Evolutionary conservation across 2,113 vertebrate species (phyloP).

Genomic region (Tetrao urogallus): DNA sequence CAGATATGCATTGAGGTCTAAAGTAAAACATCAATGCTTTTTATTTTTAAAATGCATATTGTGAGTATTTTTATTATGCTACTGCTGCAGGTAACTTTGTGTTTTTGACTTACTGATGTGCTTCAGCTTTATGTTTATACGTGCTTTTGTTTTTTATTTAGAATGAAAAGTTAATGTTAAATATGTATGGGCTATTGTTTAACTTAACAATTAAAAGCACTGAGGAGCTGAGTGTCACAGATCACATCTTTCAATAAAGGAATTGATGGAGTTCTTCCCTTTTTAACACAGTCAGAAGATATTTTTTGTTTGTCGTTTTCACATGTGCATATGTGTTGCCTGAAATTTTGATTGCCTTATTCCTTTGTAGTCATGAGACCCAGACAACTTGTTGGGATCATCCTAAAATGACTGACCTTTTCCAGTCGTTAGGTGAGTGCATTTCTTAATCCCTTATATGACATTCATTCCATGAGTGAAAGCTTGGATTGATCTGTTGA

Average conservation of each 20-base stretch:
- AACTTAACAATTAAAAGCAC: background rate
- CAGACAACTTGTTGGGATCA: constrained; percentile 97
- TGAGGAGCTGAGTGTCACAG: background rate
- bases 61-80: background rate
- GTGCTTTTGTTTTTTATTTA: background rate
- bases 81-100: background rate
- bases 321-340: background rate
- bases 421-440: constrained; percentile 91
- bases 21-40: background rate
- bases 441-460: background rate
- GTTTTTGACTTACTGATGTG: background rate
- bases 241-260: background rate
- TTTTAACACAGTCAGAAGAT: background rate
- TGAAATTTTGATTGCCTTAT: constrained; percentile 1
- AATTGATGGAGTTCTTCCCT: background rate
- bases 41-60: background rate
- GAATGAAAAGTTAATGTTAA: constrained; percentile 5
- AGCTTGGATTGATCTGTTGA: background rate
- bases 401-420: constrained; percentile 96
- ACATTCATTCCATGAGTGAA: background rate
- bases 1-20: background rate
- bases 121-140: background rate
- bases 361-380: constrained; percentile 87
- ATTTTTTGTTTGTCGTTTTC: background rate
- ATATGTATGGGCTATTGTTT: background rate